Evolutionary conservation across 2,797 vertebrate species (phyloP), one percentile per base, ranked within the genome.

Genomic region (Gallinago stenura): DNA sequence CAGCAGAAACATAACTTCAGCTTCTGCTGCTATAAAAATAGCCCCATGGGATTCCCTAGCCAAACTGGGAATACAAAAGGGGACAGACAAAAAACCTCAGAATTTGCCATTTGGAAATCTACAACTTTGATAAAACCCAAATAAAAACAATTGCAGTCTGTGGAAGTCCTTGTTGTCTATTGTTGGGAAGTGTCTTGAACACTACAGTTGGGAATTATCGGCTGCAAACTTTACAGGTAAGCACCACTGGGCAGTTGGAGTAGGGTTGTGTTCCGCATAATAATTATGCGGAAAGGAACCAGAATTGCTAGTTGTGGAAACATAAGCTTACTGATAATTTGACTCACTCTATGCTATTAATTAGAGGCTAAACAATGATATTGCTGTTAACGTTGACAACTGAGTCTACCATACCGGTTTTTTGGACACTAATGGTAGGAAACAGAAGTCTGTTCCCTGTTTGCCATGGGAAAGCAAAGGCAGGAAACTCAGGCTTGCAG

Each of bases 371-470:
- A 91, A 87, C 83, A 95, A 75, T 91, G 21, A 77, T 77, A 75
- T 31, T 81, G 45, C 80, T 65, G 87, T 95, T 95, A 84, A 75
- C 64, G 87, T 66, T 93, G 95, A 90, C 51, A 92, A 87, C 89
- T 61, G 45, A 91, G 33, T 60, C 68, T 85, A 41, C 46, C 87
- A 60, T 33, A 68, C 85, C 76, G 21, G 0, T 69, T 90, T 90
- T 81, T 64, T 73, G 31, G 35, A n/a, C 76, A n/a, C 14, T 68
- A 60, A 19, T 21, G 35, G 48, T 46, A 84, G n/a, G 51, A 83
- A 54, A 83, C 26, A 86, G 48, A 84, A 87, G 21, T 37, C 58
- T 71, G 15, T 82, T 81, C 31, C 37, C 15, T 19, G 17, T 80
- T 93, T 91, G 25, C 56, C 15, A 12, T 7, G 4, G 37, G 46